Base-by-base conservation (phyloP, 2,888 invertebrate genomes). In the Ennomos quercinarius region DNA sequence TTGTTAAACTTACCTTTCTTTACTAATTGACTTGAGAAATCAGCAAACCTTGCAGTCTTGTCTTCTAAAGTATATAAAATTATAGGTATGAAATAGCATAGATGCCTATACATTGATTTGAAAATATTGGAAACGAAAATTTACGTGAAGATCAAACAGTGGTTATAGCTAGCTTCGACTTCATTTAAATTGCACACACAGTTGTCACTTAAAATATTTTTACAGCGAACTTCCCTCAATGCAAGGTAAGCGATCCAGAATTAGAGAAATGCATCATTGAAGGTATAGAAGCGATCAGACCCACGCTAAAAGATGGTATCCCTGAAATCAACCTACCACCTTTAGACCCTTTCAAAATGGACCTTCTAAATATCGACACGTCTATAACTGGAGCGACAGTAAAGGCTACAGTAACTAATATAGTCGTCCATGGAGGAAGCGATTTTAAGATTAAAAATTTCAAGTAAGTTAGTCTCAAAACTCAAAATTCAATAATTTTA, bases 321-420 rank as follows among this genome's bases (percentile, higher is more conserved):
- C 60, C 74, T 8, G 75, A 76, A 41, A 67, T 76, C 27, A 70
- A 73, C 49, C 63, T 75, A 47, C 76, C 76, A 10, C 34, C 72
- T 0, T 47, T 75, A 12, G 49, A 49, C 9, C 49, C 49, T 4
- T 49, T 49, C 11, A 49, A 1, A 12, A 40, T 49, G 35, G 40
- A 40, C 8, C 10, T 8, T 34, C 35, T 41, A 8, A 12, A 39
- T 9, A 9, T 49, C 1, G n/a, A 49, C 40, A 27, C 27, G 0
- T 34, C 11, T 17, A 9, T 48, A n/a, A 2, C 41, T 27, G 34
- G n/a, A 0, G 6, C 8, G 6, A 41, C 11, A 10, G 10, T 49
- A 11, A 40, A 40, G 11, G 34, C 49, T 2, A 12, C 11, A 2
- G 34, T 41, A 2, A 41, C 11, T 9, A 11, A 58, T 11, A 47